These are phyloP conservation scores for Ophion ventricosus DNA, from an alignment of 2,888 invertebrate species.

Conservation along the genomic window DNA sequence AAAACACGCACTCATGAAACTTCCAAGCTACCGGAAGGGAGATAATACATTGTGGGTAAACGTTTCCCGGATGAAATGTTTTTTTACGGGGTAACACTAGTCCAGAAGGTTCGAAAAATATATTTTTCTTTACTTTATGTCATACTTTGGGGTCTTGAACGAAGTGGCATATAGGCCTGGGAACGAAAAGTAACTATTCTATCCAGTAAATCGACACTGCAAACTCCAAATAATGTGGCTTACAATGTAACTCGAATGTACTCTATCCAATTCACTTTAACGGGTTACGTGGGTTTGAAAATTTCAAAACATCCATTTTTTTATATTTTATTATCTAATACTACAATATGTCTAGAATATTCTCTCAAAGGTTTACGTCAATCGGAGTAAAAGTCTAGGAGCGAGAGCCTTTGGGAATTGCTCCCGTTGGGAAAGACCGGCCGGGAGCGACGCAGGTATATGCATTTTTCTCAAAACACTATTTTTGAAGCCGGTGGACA, in stretches of 20 bases:
- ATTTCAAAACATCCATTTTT: too few relatives aligned
- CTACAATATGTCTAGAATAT: too few relatives aligned
- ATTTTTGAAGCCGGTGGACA: too few relatives aligned
- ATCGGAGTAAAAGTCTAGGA: too few relatives aligned
- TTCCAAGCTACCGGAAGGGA: not conserved
- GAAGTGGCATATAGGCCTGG: not conserved
- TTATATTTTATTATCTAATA: too few relatives aligned
- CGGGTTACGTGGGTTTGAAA: too few relatives aligned
- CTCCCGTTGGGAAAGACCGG: too few relatives aligned
- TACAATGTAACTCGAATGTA: not conserved
- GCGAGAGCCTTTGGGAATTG: too few relatives aligned
- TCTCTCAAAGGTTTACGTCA: too few relatives aligned
- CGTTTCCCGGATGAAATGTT: not conserved
- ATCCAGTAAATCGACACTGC: not conserved
- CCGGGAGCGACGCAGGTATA: too few relatives aligned
- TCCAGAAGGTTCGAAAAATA: not conserved
- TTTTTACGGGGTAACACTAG: not conserved
- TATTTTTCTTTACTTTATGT: not conserved
- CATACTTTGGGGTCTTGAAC: not conserved
- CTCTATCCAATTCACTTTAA: not conserved
- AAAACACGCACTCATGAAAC: conserved; percentile 39
- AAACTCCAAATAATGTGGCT: not conserved
- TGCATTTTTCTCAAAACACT: too few relatives aligned
- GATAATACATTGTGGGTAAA: not conserved
- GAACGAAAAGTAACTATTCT: not conserved